A percentile compares a stretch with the other conserved stretches of the same genome.
Conservation (phyloP, 1,140 invertebrate species). For the Atta colombica region DNA sequence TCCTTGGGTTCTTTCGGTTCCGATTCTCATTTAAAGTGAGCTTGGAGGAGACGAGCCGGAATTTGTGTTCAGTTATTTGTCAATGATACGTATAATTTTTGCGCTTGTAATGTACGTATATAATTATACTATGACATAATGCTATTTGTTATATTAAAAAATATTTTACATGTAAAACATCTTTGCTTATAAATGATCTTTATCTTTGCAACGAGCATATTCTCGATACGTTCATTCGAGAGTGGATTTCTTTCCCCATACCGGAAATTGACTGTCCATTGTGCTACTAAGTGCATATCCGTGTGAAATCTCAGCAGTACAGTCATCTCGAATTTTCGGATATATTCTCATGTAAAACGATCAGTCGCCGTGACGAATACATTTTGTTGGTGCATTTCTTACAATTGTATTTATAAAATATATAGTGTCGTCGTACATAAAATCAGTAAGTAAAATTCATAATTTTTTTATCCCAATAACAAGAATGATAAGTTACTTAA, state of each 20-base stretch:
- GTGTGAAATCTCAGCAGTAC: constrained; percentile 67
- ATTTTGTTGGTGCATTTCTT: not conserved
- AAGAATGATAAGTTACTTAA: not conserved
- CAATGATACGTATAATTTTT: constrained; percentile 5
- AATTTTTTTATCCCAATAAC: not conserved
- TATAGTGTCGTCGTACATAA: not conserved
- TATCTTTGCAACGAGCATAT: not conserved
- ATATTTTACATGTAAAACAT: constrained; percentile 49
- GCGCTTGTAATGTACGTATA: not conserved
- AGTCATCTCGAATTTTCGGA: not conserved
- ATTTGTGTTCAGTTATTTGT: not conserved
- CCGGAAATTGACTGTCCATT: constrained; percentile 69
- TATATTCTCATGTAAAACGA: not conserved
- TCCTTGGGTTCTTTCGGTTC: not conserved
- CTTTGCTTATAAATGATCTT: not conserved
- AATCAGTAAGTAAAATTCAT: not conserved
- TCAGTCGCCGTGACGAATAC: not conserved
- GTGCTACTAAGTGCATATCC: constrained; percentile 67
- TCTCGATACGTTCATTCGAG: not conserved
- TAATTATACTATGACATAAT: not conserved
- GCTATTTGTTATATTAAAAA: constrained; percentile 36
- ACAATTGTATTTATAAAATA: not conserved
- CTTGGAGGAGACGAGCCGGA: not conserved
- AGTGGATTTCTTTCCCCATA: constrained; percentile 25
- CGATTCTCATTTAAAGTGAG: not conserved